Base-by-base conservation (phyloP, 2,888 invertebrate genomes). In the Protula sp. region DNA sequence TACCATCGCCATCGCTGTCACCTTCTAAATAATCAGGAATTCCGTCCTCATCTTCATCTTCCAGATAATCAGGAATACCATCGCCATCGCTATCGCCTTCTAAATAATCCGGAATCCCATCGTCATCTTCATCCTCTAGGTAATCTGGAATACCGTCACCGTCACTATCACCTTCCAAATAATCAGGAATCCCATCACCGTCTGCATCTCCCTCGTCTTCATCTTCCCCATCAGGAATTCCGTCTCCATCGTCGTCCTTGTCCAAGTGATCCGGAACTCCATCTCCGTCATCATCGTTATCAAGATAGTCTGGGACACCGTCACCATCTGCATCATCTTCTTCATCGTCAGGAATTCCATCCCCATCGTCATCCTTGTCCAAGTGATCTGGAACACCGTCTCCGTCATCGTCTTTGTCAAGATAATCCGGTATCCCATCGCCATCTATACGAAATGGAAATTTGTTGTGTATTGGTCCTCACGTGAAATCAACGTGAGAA, bases 261-360 rank as follows among this genome's bases (percentile, higher is more conserved):
- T 75, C 74, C 2, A 66, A 56, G 52, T 70, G 31, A 63, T 77
- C 72, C 2, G 73, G 73, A 1, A 73, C 71, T 0, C 74, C 74
- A 62, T 74, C 73, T 1, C 72, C 71, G 60, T 73, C 73, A 24
- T 45, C 29, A 58, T 67, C 67, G 5, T 63, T 62, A 47, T 65
- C 64, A 26, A 51, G 14, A 53, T 70, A 56, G 63, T 76, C 75
- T 14, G 77, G 75, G 45, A 79, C 76, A 19, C 77, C 77, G 67
- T 77, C 75, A 1, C 77, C 75, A 60, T 67, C 69, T 64, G 73
- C 74, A 30, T 73, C 72, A 60, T 76, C 75, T 31, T 58, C 51
- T 22, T 66, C 64, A 24, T 38, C 14, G 51, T 71, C 55, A 63
- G 76, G 75, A 19, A 77, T 75, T 47, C 78, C 75, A 19, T 76